Evolutionary conservation across 2,888 invertebrate genomes (phyloP), one percentile per base, ranked within the genome.

Genomic region (Cryptus viduatorius): DNA sequence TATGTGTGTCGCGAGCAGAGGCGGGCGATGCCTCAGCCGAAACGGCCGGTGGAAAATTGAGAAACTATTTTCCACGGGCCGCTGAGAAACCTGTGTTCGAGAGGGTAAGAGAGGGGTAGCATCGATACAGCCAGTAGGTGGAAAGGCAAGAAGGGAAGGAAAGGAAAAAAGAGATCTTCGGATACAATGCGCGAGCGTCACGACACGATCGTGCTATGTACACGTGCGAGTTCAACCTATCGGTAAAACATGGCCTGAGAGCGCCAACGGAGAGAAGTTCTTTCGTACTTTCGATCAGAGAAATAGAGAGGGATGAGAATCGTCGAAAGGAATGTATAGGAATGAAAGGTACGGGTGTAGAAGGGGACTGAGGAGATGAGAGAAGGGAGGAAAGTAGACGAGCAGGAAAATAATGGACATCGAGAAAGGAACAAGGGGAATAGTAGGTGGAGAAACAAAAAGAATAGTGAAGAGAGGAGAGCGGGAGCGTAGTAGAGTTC

Each of bases 31-130:
- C 50, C 56, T 72, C 79, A 31, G 79, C 65, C 64, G 65, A 79
- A 69, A 79, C 64, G 72, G 64, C 42, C 44, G 37, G 72, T 24
- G 79, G 71, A 71, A 79, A 79, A 79, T 72, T 79, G 79, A 79
- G 69, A 79, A 79, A 79, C 79, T 79, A 72, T 79, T 79, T 69
- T 53, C 64, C 53, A 64, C 64, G 69, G 61, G 42, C 64, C 42
- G 65, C 42, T 72, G 64, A 71, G 61, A 53, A 79, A 79, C 85
- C 90, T 82, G 85, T 85, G 87, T 79, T 85, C 78, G 67, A 67
- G 56, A 29, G 69, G 48, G 31, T 46, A 46, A 46, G 82, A 50
- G 50, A 19, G 0, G 46, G 59, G 16, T 56, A 50, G 42, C 16
- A 44, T 44, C 24, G 56, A 16, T 44, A 42, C 19, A 24, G 14